phyloP scores from a whole-genome alignment of 2,113 vertebrate species.

The Lichenostomus cassidix region DNA sequence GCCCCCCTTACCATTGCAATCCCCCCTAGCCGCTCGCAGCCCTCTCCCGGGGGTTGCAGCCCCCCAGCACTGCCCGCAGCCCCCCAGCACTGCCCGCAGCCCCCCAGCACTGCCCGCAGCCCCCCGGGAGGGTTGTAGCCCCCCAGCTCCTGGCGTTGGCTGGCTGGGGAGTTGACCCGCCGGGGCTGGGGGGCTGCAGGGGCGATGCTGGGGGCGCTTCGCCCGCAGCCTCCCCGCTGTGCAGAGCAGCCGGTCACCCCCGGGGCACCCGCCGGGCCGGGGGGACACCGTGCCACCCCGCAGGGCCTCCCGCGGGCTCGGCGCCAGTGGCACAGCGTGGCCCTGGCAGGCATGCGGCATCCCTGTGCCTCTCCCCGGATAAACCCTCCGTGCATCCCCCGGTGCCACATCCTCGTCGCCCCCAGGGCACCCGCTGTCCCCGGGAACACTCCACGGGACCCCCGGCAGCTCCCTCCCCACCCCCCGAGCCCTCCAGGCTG shows the following conservation, averaged over 20 bases:
- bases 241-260: fast-evolving
- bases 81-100: too few species aligned
- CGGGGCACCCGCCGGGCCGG: fast-evolving
- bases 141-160: fast-evolving
- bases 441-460: fast-evolving
- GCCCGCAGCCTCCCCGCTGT: neutral
- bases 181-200: neutral
- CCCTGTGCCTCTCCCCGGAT: neutral
- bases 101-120: neutral
- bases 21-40: neutral
- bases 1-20: neutral
- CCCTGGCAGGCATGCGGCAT: neutral
- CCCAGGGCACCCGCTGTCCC: neutral
- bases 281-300: fast-evolving
- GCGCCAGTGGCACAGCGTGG: neutral
- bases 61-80: neutral
- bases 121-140: neutral
- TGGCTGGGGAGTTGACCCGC: neutral
- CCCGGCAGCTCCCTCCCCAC: neutral
- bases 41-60: neutral
- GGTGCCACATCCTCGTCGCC: neutral
- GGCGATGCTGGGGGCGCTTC: neutral
- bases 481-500: fast-evolving
- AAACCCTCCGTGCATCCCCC: too few species aligned
- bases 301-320: neutral